Percentiles rank a stretch among this genome's conserved stretches.
Evolutionary conservation across 2,113 vertebrate genomes (phyloP).

Genomic region (Propithecus coquereli): DNA sequence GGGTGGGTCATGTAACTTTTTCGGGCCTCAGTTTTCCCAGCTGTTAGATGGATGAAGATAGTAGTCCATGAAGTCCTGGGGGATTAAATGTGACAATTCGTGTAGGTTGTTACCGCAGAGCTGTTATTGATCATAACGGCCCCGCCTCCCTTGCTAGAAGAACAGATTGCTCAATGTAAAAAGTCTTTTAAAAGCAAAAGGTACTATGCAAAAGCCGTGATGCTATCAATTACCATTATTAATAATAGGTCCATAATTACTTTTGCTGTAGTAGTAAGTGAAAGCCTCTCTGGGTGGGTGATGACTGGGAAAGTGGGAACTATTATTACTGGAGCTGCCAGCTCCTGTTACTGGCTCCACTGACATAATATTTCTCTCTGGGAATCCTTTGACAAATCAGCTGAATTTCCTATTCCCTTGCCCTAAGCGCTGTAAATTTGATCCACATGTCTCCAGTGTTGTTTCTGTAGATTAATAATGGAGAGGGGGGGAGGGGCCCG

Average conservation of each 20-base stretch:
- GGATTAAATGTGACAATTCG: neutral
- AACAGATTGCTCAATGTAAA: neutral
- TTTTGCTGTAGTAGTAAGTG: constrained; percentile 32
- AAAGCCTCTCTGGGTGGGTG: constrained; percentile 24
- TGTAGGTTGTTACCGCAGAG: neutral
- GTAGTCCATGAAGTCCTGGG: neutral
- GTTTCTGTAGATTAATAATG: constrained; percentile 66
- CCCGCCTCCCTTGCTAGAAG: neutral
- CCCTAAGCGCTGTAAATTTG: constrained; percentile 72
- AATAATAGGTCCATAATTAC: constrained; percentile 39
- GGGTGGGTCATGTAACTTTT: neutral
- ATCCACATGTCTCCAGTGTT: constrained; percentile 76
- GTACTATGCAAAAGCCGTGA: neutral
- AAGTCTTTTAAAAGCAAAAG: constrained; percentile 24
- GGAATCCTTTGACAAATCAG: constrained; percentile 80
- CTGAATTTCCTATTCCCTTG: constrained; percentile 74
- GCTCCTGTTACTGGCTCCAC: constrained; percentile 68
- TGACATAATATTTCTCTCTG: constrained; percentile 68
- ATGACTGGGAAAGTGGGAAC: constrained; percentile 26
- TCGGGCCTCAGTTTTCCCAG: neutral
- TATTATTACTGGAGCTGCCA: constrained; percentile 59
- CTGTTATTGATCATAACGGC: neutral
- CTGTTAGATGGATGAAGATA: neutral
- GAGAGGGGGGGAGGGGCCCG: constrained; percentile 65
- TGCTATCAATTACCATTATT: constrained; percentile 2